Conservation (phyloP, 2,797 vertebrate species). For the Catamblyrhynchus diadema region DNA sequence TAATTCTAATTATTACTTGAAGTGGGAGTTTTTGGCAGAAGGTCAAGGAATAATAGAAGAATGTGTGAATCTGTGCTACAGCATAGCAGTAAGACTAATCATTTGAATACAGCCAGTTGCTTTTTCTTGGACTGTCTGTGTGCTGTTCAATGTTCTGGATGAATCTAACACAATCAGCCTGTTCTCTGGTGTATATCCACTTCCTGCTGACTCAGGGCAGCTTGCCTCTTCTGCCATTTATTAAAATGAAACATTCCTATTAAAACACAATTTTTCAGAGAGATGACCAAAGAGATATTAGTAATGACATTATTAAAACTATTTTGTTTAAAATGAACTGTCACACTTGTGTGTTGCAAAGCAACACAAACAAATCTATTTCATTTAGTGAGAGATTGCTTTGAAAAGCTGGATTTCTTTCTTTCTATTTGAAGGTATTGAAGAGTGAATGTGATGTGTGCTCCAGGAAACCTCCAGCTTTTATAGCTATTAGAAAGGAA, state of each 20-base stretch:
- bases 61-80: slow-evolving; percentile 79
- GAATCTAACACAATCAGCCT: slow-evolving; percentile 83
- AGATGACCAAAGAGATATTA: slow-evolving; percentile 73
- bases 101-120: slow-evolving; percentile 81
- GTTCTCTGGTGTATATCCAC: slow-evolving; percentile 81
- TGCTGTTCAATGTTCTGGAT: slow-evolving; percentile 81
- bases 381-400: slow-evolving; percentile 57
- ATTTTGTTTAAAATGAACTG: slow-evolving; percentile 72
- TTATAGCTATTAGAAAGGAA: slow-evolving; percentile 70
- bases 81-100: slow-evolving; percentile 79
- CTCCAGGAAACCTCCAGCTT: slow-evolving; percentile 67
- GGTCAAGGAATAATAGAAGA: slow-evolving; percentile 85
- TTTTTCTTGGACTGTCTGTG: slow-evolving; percentile 74
- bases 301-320: slow-evolving; percentile 74
- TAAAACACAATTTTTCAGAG: slow-evolving; percentile 69
- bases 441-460: slow-evolving; percentile 62
- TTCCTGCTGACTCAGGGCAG: slow-evolving; percentile 82
- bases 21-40: slow-evolving; percentile 80
- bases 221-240: slow-evolving; percentile 81
- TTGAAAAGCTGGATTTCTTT: slow-evolving; percentile 61
- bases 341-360: slow-evolving; percentile 59
- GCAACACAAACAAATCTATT: slow-evolving; percentile 65
- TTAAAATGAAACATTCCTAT: slow-evolving; percentile 78
- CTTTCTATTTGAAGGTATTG: slow-evolving; percentile 22
- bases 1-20: slow-evolving; percentile 83